Evolutionary conservation across 2,888 invertebrate genomes (phyloP).

Genomic region (Ischnus inquisitorius): DNA sequence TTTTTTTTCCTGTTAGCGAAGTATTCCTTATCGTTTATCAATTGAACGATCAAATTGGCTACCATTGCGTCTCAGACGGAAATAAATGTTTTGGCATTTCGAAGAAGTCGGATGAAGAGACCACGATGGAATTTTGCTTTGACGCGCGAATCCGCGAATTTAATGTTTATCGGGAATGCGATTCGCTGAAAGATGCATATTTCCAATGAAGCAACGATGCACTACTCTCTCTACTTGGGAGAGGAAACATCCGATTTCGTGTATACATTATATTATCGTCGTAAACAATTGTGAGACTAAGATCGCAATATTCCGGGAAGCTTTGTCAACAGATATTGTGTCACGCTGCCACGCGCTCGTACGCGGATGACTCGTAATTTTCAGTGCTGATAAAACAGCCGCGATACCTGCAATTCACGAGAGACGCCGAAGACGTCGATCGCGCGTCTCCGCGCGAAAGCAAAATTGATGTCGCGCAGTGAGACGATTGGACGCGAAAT

Average conservation of each 20-base stretch:
- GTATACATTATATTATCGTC: not conserved
- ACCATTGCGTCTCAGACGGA: too few relatives aligned
- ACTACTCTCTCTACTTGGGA: too few relatives aligned
- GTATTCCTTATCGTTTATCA: too few relatives aligned
- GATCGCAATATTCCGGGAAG: slow-evolving; percentile 24
- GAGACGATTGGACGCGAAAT: not conserved
- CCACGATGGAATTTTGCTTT: too few relatives aligned
- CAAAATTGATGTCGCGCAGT: not conserved
- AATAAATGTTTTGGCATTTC: too few relatives aligned
- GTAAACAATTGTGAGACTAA: not conserved
- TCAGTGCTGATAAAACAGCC: not conserved
- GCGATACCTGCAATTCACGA: not conserved
- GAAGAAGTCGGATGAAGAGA: too few relatives aligned
- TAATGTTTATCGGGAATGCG: too few relatives aligned
- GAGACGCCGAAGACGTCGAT: not conserved
- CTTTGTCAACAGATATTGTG: not conserved
- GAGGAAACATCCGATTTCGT: not conserved
- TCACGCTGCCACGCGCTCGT: slow-evolving; percentile 13
- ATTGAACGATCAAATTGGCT: too few relatives aligned
- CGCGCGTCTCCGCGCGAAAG: not conserved
- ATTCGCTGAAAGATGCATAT: not conserved
- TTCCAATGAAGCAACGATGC: not conserved
- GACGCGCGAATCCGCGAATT: too few relatives aligned
- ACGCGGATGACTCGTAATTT: not conserved
- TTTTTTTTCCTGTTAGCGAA: too few relatives aligned